Conservation (phyloP, 1,140 invertebrate genomes). For the Muscidifurax raptorellus region DNA sequence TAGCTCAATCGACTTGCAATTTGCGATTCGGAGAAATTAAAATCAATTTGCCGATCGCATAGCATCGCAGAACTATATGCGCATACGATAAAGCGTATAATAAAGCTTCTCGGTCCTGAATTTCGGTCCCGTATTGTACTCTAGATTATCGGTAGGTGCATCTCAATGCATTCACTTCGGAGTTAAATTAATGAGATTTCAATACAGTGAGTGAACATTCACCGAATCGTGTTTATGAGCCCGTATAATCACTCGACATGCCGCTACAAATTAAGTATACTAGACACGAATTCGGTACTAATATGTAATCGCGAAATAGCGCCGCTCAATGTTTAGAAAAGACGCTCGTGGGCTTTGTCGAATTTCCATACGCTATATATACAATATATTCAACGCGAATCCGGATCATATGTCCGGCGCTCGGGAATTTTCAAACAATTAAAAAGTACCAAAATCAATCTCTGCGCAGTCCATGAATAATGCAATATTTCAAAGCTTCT, state of each 20-base stretch:
- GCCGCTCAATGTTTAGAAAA: background rate
- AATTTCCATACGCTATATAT: background rate
- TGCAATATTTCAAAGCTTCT: background rate
- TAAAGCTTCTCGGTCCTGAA: background rate
- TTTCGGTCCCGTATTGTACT: background rate
- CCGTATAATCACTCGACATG: background rate
- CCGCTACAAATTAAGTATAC: background rate
- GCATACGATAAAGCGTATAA: too few species aligned
- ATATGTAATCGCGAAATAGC: background rate
- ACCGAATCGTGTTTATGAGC: background rate
- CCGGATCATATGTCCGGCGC: too few species aligned
- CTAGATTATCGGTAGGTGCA: background rate
- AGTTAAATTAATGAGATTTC: conserved; percentile 2
- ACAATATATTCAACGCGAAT: too few species aligned
- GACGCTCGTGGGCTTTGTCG: background rate
- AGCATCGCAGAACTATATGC: too few species aligned
- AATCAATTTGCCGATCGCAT: too few species aligned
- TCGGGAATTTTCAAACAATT: too few species aligned
- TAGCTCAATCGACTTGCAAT: too few species aligned
- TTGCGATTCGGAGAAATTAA: too few species aligned
- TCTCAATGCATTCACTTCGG: background rate
- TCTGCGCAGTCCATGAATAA: background rate
- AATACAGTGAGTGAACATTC: background rate
- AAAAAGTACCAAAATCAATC: too few species aligned
- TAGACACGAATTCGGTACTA: background rate